Conservation (phyloP, 64 coral and sea anemone species). For the Montipora sp. region DNA sequence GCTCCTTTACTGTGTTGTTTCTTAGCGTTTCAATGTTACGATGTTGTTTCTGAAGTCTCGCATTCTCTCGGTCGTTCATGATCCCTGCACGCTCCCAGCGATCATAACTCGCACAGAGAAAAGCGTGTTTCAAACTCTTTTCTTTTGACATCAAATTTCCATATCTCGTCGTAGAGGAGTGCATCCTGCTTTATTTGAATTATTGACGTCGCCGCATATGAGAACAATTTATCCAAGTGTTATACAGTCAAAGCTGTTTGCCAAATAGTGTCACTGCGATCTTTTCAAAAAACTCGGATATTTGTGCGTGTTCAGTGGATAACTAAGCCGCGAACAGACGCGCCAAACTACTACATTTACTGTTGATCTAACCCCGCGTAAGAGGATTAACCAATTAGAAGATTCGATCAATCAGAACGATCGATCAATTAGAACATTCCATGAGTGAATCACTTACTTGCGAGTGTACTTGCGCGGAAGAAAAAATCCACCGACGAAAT, state of each 20-base stretch:
- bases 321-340: neutral
- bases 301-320: neutral
- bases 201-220: neutral
- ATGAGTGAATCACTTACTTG: neutral
- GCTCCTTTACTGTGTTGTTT: neutral
- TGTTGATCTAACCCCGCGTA: neutral
- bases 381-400: neutral
- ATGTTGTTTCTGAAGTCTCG: slow-evolving; percentile 1
- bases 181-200: neutral
- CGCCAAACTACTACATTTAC: neutral
- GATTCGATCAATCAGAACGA: neutral
- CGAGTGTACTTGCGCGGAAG: neutral
- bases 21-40: slow-evolving; percentile 1
- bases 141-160: neutral
- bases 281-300: neutral
- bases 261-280: neutral
- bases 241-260: neutral
- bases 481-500: neutral
- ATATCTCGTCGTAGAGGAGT: neutral
- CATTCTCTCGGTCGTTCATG: slow-evolving; percentile 11
- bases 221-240: neutral
- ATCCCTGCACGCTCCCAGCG: neutral
- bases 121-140: neutral
- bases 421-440: neutral
- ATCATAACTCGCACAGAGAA: slow-evolving; percentile 6